Evolutionary conservation across 2,113 vertebrate genomes (phyloP), one percentile per base, ranked within the genome.

Genomic region (Sylvia atricapilla): DNA sequence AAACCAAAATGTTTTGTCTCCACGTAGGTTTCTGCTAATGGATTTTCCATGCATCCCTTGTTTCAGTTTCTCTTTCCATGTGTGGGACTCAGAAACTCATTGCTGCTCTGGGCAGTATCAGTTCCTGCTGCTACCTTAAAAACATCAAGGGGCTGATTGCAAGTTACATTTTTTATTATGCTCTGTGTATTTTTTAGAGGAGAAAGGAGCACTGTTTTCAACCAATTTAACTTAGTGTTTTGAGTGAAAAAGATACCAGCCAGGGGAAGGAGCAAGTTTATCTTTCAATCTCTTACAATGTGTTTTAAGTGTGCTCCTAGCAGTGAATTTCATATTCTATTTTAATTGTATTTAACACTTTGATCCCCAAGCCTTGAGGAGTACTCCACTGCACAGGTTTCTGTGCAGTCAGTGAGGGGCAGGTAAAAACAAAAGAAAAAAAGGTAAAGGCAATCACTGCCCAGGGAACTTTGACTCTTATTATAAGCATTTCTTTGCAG

Each of bases 81-180:
- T 84, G 68, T 64, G 88, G 64, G 83, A 77, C 52, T 87, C 68
- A 89, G 69, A 73, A 90, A 63, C 46, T 92, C 92, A 43, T n/a
- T 88, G 85, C 90, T 95, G 93, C 90, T 97, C 90, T 95, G 95
- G 90, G 95, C 92, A 70, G 72, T 77, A 91, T 95, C 94, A 74
- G 56, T 90, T 95, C 85, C 94, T 96, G 75, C 87, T 83, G 21
- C 94, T 63, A 69, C 87, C 85, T 97, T 80, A 67, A 60, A 87
- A 80, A 90, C 60, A 94, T 84, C 69, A 62, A 89, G 87, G 77
- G 53, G 22, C 74, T 79, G 89, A 89, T 91, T 82, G 58, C 81
- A 68, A 31, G 6, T 72, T 82, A 69, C n/a, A 56, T 68, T 79
- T 92, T 92, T 91, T 79, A 82, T 91, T 94, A 62, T 46, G 27